Evolutionary conservation across 2,888 invertebrate genomes (phyloP).

Genomic region (Lapara coniferarum): DNA sequence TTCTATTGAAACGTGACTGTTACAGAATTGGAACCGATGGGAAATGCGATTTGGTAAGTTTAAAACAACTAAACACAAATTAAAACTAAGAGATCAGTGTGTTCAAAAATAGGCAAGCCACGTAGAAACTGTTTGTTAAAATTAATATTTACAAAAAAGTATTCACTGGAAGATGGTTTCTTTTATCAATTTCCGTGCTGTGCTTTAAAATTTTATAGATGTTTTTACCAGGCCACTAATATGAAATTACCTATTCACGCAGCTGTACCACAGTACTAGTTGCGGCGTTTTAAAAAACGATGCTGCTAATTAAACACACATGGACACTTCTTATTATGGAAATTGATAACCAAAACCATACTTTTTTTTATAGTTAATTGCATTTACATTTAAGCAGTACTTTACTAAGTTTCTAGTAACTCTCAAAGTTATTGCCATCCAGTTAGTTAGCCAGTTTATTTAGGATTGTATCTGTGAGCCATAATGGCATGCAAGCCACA

Average conservation of each 20-base stretch:
- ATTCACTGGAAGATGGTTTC: constrained; percentile 8
- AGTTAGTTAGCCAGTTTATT: constrained; percentile 1
- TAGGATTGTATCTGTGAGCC: constrained; percentile 20
- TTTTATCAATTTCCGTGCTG: not conserved
- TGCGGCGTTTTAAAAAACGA: not conserved
- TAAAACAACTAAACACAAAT: constrained; percentile 29
- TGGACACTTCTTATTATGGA: not conserved
- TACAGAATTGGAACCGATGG: not conserved
- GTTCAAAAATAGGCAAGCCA: constrained; percentile 65
- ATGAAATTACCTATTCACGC: not conserved
- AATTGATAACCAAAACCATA: constrained; percentile 5
- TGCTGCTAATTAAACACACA: not conserved
- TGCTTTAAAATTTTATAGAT: too few species aligned
- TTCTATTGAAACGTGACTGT: not conserved
- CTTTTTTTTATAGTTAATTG: not conserved
- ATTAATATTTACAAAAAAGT: constrained; percentile 41
- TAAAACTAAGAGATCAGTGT: constrained; percentile 57
- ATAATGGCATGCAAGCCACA: not conserved
- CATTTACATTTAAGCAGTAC: not conserved
- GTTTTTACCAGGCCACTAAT: too few species aligned
- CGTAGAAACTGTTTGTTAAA: constrained; percentile 36
- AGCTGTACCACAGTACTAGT: not conserved
- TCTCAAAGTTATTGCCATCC: not conserved
- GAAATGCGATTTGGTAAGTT: constrained; percentile 3
- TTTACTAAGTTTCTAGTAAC: not conserved